phyloP scores from a whole-genome alignment of 2,113 vertebrate genomes.

The Morone saxatilis region DNA sequence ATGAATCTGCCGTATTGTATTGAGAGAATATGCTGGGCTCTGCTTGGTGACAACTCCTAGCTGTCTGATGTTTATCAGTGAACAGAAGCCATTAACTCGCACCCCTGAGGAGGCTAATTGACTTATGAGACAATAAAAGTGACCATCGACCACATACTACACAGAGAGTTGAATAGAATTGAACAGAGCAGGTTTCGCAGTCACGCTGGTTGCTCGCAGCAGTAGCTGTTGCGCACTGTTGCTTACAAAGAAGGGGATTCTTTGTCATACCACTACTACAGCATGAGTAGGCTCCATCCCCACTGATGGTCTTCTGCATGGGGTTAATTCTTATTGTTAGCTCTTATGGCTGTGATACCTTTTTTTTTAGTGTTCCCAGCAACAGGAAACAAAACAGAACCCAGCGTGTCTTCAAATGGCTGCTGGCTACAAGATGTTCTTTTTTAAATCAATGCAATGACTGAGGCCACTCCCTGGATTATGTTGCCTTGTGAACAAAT shows the following conservation, averaged over 20 bases:
- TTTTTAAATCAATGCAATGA: neutral
- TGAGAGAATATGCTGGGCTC: constrained; percentile 22
- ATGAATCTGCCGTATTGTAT: constrained; percentile 43
- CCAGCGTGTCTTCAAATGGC: constrained; percentile 22
- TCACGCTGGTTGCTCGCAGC: constrained; percentile 54
- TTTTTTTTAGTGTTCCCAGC: constrained; percentile 1
- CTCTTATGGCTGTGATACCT: constrained; percentile 25
- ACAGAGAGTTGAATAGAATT: constrained; percentile 36
- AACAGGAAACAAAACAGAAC: constrained; percentile 31
- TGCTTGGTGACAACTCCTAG: constrained; percentile 53
- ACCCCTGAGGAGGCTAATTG: constrained; percentile 71
- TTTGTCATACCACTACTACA: constrained; percentile 18
- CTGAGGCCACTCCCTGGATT: neutral
- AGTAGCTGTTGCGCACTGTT: constrained; percentile 31
- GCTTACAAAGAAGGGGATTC: constrained; percentile 41
- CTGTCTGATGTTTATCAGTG: constrained; percentile 72
- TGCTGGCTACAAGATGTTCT: constrained; percentile 25
- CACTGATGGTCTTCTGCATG: constrained; percentile 39
- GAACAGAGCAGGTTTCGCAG: constrained; percentile 45
- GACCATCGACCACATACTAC: constrained; percentile 61
- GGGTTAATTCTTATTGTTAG: constrained; percentile 17
- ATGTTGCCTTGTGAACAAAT: neutral
- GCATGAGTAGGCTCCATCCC: constrained; percentile 26
- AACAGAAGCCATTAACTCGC: constrained; percentile 68
- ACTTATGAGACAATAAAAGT: constrained; percentile 80